A percentile compares a stretch with the other conserved stretches of the same genome.
phyloP scores from a whole-genome alignment of 1,140 invertebrate genomes.

The Caerostris extrusa region DNA sequence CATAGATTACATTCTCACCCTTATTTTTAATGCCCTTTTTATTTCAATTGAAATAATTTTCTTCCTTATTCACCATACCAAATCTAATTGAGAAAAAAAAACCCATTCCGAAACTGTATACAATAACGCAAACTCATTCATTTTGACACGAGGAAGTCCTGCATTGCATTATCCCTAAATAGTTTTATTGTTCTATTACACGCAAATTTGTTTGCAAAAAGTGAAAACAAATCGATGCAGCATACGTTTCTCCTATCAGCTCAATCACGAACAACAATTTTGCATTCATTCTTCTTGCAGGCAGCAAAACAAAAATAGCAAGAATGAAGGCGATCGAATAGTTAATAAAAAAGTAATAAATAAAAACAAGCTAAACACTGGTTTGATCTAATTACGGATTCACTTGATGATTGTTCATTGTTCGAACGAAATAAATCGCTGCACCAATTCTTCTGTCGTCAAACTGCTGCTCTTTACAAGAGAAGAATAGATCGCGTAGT shows the following conservation, averaged over 20 bases:
- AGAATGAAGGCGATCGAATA: background rate
- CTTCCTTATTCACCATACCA: background rate
- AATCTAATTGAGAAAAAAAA: background rate
- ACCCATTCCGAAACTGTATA: background rate
- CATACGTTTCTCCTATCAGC: background rate
- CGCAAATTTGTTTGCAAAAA: background rate
- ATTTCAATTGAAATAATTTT: background rate
- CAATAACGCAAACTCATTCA: background rate
- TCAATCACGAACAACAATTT: background rate
- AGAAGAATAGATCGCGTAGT: background rate
- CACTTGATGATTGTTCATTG: conserved; percentile 24
- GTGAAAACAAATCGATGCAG: background rate
- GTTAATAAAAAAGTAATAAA: background rate
- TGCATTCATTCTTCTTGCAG: background rate
- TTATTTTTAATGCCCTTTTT: background rate
- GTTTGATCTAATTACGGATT: background rate
- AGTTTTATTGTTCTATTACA: background rate
- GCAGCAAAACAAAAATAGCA: background rate
- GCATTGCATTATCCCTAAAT: no score
- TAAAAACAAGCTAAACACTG: background rate
- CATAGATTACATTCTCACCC: no score
- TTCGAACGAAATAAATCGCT: background rate
- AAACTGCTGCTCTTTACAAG: background rate
- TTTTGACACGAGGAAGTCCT: no score
- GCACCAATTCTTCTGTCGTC: conserved; percentile 7